Evolutionary conservation across 2,113 vertebrate species (phyloP).

Genomic region (Tringa solitaria): DNA sequence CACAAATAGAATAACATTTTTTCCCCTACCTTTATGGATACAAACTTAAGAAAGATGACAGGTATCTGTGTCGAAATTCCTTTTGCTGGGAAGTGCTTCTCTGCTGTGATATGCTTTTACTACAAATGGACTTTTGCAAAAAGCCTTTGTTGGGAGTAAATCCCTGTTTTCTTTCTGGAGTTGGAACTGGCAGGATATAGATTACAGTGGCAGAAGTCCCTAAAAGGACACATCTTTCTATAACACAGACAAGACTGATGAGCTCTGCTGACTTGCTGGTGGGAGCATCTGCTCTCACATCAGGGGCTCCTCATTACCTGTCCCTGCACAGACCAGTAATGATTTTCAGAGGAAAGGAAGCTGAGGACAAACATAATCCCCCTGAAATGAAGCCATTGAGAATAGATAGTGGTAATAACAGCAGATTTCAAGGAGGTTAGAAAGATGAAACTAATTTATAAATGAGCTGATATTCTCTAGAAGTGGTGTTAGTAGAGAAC

Average conservation of each 20-base stretch:
- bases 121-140: background rate
- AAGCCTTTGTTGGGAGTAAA: background rate
- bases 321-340: background rate
- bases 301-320: slow-evolving; percentile 7
- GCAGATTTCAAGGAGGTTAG: background rate
- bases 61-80: background rate
- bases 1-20: background rate
- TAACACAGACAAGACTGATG: background rate
- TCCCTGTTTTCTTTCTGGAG: background rate
- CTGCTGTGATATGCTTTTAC: background rate
- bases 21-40: background rate
- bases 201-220: background rate
- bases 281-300: slow-evolving; percentile 43
- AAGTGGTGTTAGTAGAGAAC: background rate
- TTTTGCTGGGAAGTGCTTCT: background rate
- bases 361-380: background rate
- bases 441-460: background rate
- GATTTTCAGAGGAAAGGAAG: slow-evolving; percentile 5
- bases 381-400: background rate
- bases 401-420: background rate
- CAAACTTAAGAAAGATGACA: background rate
- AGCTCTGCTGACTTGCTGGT: background rate
- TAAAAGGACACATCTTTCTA: background rate
- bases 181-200: background rate
- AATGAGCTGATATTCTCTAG: background rate